phyloP scores from a whole-genome alignment of 1,140 invertebrate genomes.

The Calliphora vicina region DNA sequence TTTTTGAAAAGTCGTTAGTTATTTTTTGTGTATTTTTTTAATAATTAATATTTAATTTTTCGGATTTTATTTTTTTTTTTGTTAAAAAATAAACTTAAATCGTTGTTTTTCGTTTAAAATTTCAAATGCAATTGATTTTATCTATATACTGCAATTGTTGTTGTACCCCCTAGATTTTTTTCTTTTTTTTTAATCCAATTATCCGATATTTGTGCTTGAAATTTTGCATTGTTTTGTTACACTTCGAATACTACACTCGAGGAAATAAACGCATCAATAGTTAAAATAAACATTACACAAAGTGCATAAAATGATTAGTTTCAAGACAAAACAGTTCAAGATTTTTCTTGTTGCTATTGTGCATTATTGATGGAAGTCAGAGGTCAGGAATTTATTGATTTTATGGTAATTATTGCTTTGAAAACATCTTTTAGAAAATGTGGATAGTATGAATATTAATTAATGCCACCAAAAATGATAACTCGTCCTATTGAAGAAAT shows the following conservation, averaged over 20 bases:
- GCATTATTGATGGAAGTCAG: no score
- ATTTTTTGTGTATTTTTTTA: background rate
- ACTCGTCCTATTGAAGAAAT: no score
- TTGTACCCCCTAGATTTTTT: background rate
- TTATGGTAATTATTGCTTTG: no score
- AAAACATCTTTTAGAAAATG: no score
- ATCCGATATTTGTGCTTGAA: slow-evolving; percentile 3
- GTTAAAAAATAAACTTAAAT: background rate
- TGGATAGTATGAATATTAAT: no score
- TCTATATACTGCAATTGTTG: background rate
- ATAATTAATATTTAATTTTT: background rate
- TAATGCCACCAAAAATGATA: no score
- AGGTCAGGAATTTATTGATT: no score
- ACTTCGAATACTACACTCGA: background rate
- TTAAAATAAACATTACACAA: no score
- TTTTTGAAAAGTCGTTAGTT: background rate
- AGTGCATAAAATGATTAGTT: no score
- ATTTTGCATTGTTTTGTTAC: background rate
- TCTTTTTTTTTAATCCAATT: slow-evolving; percentile 22
- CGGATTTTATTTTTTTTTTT: background rate
- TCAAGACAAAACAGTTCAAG: no score
- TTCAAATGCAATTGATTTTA: slow-evolving; percentile 28
- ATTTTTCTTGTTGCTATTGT: no score
- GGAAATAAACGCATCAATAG: background rate
- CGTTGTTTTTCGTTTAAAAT: slow-evolving; percentile 22